Evolutionary conservation across 1,140 invertebrate genomes (phyloP).

Genomic region (Orchestia grillus): DNA sequence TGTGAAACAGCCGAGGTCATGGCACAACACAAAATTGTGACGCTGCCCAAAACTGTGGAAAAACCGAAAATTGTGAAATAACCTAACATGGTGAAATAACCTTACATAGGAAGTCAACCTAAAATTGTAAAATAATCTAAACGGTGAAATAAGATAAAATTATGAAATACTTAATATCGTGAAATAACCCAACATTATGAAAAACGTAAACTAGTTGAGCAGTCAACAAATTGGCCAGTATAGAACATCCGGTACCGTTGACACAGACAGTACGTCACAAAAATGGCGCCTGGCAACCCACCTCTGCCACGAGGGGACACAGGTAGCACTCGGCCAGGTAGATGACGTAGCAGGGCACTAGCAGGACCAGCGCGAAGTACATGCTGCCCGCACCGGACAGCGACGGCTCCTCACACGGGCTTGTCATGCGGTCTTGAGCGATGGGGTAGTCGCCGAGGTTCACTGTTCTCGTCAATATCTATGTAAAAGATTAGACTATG

Average conservation of each 20-base stretch:
- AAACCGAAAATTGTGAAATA: background rate
- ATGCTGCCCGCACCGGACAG: background rate
- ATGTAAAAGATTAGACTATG: too few relatives aligned
- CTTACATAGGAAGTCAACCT: background rate
- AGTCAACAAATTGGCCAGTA: too few relatives aligned
- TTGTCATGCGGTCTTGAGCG: background rate
- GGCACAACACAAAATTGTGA: background rate
- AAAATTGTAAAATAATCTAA: background rate
- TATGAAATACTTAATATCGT: background rate
- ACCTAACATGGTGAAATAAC: background rate
- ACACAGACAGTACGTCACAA: background rate
- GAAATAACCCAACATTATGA: background rate
- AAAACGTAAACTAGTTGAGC: background rate
- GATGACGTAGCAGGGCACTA: background rate
- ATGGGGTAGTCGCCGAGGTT: background rate
- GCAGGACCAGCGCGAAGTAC: background rate
- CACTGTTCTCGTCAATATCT: slow-evolving; percentile 29
- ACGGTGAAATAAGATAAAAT: background rate
- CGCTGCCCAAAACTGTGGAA: background rate
- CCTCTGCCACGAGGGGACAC: background rate
- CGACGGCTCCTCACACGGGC: background rate
- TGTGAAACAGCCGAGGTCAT: too few relatives aligned
- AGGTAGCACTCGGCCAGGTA: slow-evolving; percentile 24
- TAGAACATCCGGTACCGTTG: too few relatives aligned
- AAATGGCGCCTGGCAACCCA: background rate